These are phyloP conservation scores for Calephelis nemesis DNA, from an alignment of 1,140 invertebrate genomes.

Conservation along the genomic window DNA sequence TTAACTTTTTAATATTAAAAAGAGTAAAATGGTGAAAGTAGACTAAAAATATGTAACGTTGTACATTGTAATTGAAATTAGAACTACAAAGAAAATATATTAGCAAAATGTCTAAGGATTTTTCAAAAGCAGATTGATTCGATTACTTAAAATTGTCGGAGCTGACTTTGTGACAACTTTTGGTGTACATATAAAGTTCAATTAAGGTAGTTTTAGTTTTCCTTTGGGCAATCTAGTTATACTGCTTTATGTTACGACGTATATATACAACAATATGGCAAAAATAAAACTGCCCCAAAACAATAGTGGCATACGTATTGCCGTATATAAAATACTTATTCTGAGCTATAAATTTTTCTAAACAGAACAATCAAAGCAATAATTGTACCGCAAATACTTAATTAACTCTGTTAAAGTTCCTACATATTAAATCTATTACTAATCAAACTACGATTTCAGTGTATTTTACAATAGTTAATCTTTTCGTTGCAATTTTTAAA, in stretches of 20 bases:
- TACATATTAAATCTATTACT: conserved; percentile 71
- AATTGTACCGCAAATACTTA: conserved; percentile 54
- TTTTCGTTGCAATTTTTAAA: conserved; percentile 46
- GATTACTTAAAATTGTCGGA: too few relatives aligned
- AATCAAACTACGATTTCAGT: conserved; percentile 70
- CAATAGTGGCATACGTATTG: conserved; percentile 5
- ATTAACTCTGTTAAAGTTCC: conserved; percentile 45
- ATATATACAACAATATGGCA: neutral
- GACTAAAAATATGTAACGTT: too few relatives aligned
- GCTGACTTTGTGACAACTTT: too few relatives aligned
- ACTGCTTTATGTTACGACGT: neutral
- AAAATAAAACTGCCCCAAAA: conserved; percentile 5
- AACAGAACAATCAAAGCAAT: conserved; percentile 18
- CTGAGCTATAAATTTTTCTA: conserved; percentile 9
- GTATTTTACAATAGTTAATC: conserved; percentile 65
- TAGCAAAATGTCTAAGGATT: too few relatives aligned
- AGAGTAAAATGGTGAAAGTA: too few relatives aligned
- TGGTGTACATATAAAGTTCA: too few relatives aligned
- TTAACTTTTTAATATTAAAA: too few relatives aligned
- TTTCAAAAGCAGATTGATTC: too few relatives aligned
- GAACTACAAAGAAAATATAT: too few relatives aligned
- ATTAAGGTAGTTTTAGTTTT: neutral
- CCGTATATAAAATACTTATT: neutral
- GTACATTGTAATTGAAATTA: too few relatives aligned
- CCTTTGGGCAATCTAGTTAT: neutral